Base-by-base conservation (phyloP, 2,888 invertebrate species). In the Conops quadrifasciatus region DNA sequence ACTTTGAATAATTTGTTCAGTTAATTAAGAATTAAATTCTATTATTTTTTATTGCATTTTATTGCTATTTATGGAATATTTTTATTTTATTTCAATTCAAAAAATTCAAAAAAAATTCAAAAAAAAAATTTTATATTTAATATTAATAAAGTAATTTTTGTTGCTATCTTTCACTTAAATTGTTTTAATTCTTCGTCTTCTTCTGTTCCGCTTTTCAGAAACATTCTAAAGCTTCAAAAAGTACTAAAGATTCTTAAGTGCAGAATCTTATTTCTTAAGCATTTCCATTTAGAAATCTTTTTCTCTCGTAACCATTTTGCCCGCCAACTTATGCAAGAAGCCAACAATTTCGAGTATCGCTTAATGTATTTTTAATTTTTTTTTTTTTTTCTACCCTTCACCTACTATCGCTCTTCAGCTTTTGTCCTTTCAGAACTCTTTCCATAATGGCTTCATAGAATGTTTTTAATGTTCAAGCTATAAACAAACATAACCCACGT, bases 381-480 rank as follows among this genome's bases (percentile, higher is more conserved):
- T 9, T 26, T 49, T 62, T 26, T 30, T 49, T 64, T 26, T 5
- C 26, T 49, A 1, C 24, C 16, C 47, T 28, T 28, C 53, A n/a
- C 19, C 64, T 24, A 4, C 16, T 4, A 2, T 15, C 53, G 19
- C 13, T 9, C 58, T 11, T 11, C 26, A 26, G 7, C 24, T 28
- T 9, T 19, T 11, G 13, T 24, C 24, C 15, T 28, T 58, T 11
- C 58, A 16, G 28, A 28, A 26, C 5, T 28, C 24, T 58, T 16
- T 24, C 28, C 3, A 19, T 21, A n/a, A 2, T 5, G 21, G 11
- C 53, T 21, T 21, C 5, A 53, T 4, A 36, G 21, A 9, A 19
- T 53, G 21, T n/a, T 53, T 21, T 53, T 53, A 53, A 53, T 53
- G 53, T 21, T n/a, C 21, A 53, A 5, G 53, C 53, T 53, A 21